Conservation (phyloP, 2,888 invertebrate species). For the Drepanosiphum platanoidis region DNA sequence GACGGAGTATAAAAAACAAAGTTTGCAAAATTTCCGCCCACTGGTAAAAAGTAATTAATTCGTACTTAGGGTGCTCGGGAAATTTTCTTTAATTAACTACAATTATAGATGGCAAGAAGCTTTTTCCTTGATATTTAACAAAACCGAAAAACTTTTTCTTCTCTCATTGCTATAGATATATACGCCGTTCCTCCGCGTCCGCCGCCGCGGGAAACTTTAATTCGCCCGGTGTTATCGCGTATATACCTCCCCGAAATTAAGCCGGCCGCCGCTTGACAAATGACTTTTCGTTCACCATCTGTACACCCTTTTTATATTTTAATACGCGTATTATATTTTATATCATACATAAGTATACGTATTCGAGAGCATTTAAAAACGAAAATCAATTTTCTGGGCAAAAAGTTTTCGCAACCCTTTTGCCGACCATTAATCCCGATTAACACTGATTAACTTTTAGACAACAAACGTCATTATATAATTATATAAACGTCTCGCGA, state of each 20-base stretch:
- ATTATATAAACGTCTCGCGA: conserved; percentile 54
- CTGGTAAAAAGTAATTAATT: conserved; percentile 62
- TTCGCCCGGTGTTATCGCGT: conserved; percentile 61
- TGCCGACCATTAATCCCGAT: conserved; percentile 60
- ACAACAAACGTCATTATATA: conserved; percentile 59
- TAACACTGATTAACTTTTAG: conserved; percentile 62
- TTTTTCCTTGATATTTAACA: conserved; percentile 61
- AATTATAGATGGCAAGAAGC: conserved; percentile 60
- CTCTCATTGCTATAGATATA: not conserved
- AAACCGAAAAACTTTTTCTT: conserved; percentile 60
- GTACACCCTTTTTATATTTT: conserved; percentile 59
- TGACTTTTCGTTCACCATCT: conserved; percentile 61
- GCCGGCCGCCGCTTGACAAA: conserved; percentile 59
- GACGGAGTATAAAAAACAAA: conserved; percentile 59
- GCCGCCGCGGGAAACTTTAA: conserved; percentile 48
- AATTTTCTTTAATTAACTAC: conserved; percentile 62
- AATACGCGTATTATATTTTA: conserved; percentile 18
- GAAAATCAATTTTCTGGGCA: conserved; percentile 61
- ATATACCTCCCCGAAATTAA: conserved; percentile 58
- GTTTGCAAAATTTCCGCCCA: conserved; percentile 62
- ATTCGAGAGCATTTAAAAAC: conserved; percentile 51
- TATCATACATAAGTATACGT: conserved; percentile 9
- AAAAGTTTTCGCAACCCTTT: conserved; percentile 55
- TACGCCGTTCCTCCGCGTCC: no score
- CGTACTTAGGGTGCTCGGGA: conserved; percentile 61